Percentiles rank a stretch among this genome's conserved stretches.
phyloP scores from a whole-genome alignment of 2,888 invertebrate species.

The Lithodes maja region DNA sequence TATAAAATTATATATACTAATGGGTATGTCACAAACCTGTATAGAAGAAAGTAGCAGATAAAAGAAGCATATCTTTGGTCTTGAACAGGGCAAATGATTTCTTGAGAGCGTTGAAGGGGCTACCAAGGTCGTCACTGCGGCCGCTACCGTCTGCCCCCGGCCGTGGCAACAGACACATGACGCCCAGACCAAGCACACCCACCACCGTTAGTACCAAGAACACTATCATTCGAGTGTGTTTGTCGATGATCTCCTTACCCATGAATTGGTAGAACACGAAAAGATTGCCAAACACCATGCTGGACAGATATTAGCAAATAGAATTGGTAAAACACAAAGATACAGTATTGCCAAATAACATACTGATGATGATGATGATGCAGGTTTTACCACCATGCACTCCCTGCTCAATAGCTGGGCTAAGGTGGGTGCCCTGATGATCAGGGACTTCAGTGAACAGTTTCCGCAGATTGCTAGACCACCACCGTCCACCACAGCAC shows the following conservation, averaged over 20 bases:
- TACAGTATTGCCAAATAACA: no score
- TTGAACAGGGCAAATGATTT: slow-evolving; percentile 85
- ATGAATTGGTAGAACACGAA: slow-evolving; percentile 95
- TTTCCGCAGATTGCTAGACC: no score
- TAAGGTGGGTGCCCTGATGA: no score
- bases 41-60: slow-evolving; percentile 91
- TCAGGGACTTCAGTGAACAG: no score
- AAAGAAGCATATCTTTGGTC: slow-evolving; percentile 88
- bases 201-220: slow-evolving; percentile 84
- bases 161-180: slow-evolving; percentile 70
- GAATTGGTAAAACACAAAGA: no score
- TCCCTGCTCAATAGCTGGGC: no score
- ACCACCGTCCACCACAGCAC: no score
- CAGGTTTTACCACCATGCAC: no score
- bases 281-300: slow-evolving; percentile 95
- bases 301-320: slow-evolving; percentile 74
- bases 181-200: slow-evolving; percentile 68
- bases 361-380: no score
- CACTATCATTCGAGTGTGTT: slow-evolving; percentile 83
- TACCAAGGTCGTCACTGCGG: slow-evolving; percentile 56
- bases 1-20: background rate
- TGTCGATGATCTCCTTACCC: slow-evolving; percentile 84
- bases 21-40: slow-evolving; percentile 80
- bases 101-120: slow-evolving; percentile 80
- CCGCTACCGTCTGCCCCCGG: slow-evolving; percentile 60